These are phyloP conservation scores for Oryzias celebensis DNA, from an alignment of 2,113 vertebrate genomes.

Conservation along the genomic window DNA sequence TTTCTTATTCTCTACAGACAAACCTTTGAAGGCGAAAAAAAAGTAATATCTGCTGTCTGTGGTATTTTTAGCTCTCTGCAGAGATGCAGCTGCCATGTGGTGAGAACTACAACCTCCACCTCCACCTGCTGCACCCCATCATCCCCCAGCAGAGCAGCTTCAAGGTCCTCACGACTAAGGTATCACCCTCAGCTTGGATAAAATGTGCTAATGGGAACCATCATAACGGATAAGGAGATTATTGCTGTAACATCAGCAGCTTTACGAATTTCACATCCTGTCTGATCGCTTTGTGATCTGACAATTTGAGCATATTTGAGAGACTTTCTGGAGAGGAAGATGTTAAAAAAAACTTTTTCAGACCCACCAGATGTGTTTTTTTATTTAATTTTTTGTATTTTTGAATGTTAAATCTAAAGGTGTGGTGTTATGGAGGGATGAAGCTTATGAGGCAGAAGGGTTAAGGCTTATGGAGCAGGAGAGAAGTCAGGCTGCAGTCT, in stretches of 20 bases:
- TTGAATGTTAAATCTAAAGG: too few species aligned
- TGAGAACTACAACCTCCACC: conserved; percentile 82
- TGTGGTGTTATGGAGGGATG: too few species aligned
- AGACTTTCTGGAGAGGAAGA: too few species aligned
- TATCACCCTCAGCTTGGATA: conserved; percentile 35
- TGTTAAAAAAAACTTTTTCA: too few species aligned
- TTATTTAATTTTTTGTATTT: too few species aligned
- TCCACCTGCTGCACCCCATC: conserved; percentile 86
- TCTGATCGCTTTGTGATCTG: too few species aligned
- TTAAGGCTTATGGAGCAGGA: background rate
- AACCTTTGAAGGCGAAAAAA: background rate
- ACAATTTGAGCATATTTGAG: too few species aligned
- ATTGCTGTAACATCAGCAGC: background rate
- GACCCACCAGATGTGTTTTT: too few species aligned
- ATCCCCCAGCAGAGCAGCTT: conserved; percentile 88
- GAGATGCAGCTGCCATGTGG: conserved; percentile 83
- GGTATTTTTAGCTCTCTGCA: conserved; percentile 79
- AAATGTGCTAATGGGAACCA: background rate
- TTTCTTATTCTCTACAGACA: background rate
- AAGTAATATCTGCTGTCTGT: conserved; percentile 21
- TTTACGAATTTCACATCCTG: background rate
- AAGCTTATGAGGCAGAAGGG: too few species aligned
- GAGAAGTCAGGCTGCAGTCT: conserved; percentile 3
- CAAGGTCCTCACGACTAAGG: conserved; percentile 94
- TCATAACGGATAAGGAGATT: background rate